phyloP scores from a whole-genome alignment of 2,888 invertebrate species.

The Apamea epomidion region DNA sequence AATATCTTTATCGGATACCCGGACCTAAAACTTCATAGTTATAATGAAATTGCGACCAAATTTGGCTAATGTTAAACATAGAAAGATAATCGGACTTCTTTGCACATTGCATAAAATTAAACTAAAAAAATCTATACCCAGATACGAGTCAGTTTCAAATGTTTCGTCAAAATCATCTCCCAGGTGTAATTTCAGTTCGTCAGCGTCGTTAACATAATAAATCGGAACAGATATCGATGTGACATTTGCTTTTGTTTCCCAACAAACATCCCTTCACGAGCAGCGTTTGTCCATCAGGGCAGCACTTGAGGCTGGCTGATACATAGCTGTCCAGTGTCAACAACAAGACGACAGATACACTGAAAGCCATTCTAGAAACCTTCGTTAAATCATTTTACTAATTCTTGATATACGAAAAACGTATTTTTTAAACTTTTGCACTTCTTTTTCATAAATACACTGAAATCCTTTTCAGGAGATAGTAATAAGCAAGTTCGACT shows the following conservation, averaged over 20 bases:
- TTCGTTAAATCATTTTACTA: neutral
- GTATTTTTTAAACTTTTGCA: slow-evolving; percentile 3
- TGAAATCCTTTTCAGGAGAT: slow-evolving; percentile 13
- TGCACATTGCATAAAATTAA: too few relatives aligned
- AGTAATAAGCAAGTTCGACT: neutral
- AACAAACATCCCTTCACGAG: slow-evolving; percentile 66
- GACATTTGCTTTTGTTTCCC: slow-evolving; percentile 68
- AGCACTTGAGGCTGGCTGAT: slow-evolving; percentile 62
- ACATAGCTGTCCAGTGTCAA: slow-evolving; percentile 19
- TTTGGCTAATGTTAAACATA: too few relatives aligned
- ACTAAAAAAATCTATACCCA: too few relatives aligned
- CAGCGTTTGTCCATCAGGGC: slow-evolving; percentile 60
- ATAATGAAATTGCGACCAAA: too few relatives aligned
- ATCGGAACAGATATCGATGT: slow-evolving; percentile 53
- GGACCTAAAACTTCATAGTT: too few relatives aligned
- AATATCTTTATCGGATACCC: too few relatives aligned
- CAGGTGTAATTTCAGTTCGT: slow-evolving; percentile 49
- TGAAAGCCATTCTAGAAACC: slow-evolving; percentile 40
- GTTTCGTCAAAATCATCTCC: slow-evolving; percentile 41
- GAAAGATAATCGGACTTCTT: too few relatives aligned
- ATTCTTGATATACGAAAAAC: slow-evolving; percentile 12
- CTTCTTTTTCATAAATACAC: slow-evolving; percentile 9
- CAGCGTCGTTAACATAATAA: slow-evolving; percentile 46
- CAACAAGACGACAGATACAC: slow-evolving; percentile 33
- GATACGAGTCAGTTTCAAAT: slow-evolving; percentile 64